A percentile compares a stretch with the other conserved stretches of the same genome.
Conservation (phyloP, 2,113 vertebrate genomes). For the Erythrocercus mccallii region DNA sequence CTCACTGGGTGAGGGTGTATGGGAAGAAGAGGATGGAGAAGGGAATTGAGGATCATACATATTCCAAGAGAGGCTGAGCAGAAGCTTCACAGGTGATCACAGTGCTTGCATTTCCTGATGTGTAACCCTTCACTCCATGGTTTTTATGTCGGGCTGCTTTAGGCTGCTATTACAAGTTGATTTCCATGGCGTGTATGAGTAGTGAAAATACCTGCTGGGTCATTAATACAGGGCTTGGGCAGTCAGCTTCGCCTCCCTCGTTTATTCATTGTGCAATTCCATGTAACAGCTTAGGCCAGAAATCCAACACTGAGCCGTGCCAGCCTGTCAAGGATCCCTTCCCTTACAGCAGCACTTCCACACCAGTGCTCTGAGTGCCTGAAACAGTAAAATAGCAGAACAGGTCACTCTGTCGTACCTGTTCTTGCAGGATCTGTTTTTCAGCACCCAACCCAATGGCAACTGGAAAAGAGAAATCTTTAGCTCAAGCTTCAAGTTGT, state of each 20-base stretch:
- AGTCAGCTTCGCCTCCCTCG: neutral
- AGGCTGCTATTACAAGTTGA: neutral
- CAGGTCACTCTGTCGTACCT: neutral
- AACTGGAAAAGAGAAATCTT: neutral
- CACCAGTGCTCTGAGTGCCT: neutral
- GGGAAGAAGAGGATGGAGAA: neutral
- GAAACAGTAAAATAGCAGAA: neutral
- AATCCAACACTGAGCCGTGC: neutral
- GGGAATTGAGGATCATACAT: neutral
- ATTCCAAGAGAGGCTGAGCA: neutral
- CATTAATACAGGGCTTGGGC: neutral
- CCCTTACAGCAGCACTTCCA: neutral
- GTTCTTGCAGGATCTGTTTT: neutral
- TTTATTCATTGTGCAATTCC: conserved; percentile 39
- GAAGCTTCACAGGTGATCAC: neutral
- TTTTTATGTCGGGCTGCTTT: neutral
- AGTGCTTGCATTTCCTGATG: neutral
- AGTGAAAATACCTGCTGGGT: neutral
- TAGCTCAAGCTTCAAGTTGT: neutral
- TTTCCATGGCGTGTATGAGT: neutral
- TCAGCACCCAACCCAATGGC: neutral
- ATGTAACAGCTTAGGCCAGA: neutral
- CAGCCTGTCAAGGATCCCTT: neutral
- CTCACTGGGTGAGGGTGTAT: neutral
- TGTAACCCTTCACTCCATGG: neutral